Conservation (phyloP, 1,140 invertebrate species). For the Leptopilina clavipes region DNA sequence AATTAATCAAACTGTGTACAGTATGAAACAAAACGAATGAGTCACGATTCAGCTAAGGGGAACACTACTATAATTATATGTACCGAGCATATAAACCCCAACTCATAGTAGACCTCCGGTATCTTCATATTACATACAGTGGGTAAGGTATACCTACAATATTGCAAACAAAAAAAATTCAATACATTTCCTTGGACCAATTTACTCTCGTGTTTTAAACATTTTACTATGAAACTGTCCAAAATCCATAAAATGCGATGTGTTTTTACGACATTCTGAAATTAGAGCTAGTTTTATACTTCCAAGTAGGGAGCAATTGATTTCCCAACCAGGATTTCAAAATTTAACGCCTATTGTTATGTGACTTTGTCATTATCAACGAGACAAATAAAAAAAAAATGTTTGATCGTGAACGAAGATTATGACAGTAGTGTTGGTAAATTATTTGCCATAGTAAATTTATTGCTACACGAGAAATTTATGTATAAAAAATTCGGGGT, state of each 20-base stretch:
- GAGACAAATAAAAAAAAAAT: too few species aligned
- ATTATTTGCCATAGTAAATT: too few species aligned
- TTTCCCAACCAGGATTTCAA: not conserved
- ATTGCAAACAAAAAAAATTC: not conserved
- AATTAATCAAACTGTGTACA: conserved; percentile 10
- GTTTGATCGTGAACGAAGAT: too few species aligned
- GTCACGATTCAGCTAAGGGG: conserved; percentile 15
- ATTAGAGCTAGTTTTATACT: not conserved
- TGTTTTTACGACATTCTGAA: not conserved
- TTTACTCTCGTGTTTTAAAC: not conserved
- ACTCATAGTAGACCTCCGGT: not conserved
- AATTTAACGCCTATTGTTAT: too few species aligned
- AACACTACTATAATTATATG: conserved; percentile 17
- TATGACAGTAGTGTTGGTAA: too few species aligned
- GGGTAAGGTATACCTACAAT: conserved; percentile 1
- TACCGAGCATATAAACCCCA: not conserved
- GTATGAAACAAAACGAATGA: conserved; percentile 15
- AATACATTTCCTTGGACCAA: not conserved
- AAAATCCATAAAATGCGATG: not conserved
- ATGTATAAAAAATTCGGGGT: too few species aligned
- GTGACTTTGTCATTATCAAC: too few species aligned
- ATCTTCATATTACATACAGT: conserved; percentile 20
- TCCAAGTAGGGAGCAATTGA: not conserved
- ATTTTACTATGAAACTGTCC: not conserved
- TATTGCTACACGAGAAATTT: too few species aligned